Evolutionary conservation across 2,797 vertebrate species (phyloP), one percentile per base, ranked within the genome.

Genomic region (Arnoldichthys spilopterus): DNA sequence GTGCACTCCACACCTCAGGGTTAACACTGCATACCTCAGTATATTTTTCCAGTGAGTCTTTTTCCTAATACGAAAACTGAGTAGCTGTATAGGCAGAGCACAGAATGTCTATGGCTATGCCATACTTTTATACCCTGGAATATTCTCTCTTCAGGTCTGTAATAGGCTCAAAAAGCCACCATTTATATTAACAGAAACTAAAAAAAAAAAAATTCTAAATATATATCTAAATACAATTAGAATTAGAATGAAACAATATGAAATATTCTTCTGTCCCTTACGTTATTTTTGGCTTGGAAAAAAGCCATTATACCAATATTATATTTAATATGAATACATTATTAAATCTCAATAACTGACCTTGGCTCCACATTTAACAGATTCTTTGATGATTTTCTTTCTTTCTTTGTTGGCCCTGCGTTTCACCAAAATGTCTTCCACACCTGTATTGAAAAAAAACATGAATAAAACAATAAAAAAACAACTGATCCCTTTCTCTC

Each of bases 381-480:
- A 98, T 12, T 92, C 89, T 56, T 93, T 76, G 54, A 99, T 95
- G 37, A 99, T 95, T 76, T 89, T 91, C 32, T 84, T 89, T 82
- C 98, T 94, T 82, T 78, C 90, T 61, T 32, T 87, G 77, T 99
- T 95, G n/a, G 98, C 96, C 28, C 90, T 88, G 0, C 86, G 90
- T 89, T 94, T 96, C 16, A 99, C 97, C 82, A 99, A 90, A 89
- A 99, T 99, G 87, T 99, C 98, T 90, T 99, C 98, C 84, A 99
- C 96, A 11, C 94, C 98, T 99, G 78, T 75, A 54, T 77, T 20
- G 84, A 83, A 34, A 15, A 34, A 81, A 77, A 82, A 34, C n/a
- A 40, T 9, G 8, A 1, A n/a, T 12, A 69, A 18, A 6, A 43
- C 8, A 3, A 24, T 15, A 26, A 6, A 15, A 32, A 45, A 28